Conservation (phyloP, 1,140 invertebrate genomes). For the Pectinophora gossypiella region DNA sequence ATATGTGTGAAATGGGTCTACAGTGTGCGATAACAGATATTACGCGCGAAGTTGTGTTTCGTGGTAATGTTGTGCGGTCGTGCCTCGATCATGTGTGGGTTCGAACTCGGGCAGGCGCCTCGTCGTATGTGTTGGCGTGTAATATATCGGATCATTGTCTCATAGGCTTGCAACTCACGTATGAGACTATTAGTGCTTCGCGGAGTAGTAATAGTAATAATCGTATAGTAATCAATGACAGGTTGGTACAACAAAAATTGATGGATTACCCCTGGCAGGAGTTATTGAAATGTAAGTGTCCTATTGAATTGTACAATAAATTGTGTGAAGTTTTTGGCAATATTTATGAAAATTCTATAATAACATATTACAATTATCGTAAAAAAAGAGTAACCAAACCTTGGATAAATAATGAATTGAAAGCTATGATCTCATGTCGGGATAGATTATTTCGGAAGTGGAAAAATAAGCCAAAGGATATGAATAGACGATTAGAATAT, state of each 20-base stretch:
- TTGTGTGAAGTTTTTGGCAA: background rate
- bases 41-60: background rate
- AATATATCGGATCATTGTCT: background rate
- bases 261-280: background rate
- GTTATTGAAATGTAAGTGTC: background rate
- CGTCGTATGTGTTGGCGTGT: background rate
- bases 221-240: no score
- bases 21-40: background rate
- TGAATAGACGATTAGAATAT: conserved; percentile 13
- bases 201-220: background rate
- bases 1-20: background rate
- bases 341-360: background rate
- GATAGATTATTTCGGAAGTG: conserved; percentile 18
- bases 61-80: background rate
- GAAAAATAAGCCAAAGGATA: conserved; percentile 17
- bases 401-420: conserved; percentile 11
- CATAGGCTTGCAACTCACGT: background rate
- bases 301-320: background rate
- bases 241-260: no score
- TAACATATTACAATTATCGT: background rate
- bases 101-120: background rate
- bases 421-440: conserved; percentile 10
- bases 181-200: background rate
- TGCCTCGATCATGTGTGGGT: background rate
- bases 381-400: conserved; percentile 8